These are phyloP conservation scores for Neopelma chrysocephalum DNA, from an alignment of 2,797 vertebrate genomes.

Conservation along the genomic window DNA sequence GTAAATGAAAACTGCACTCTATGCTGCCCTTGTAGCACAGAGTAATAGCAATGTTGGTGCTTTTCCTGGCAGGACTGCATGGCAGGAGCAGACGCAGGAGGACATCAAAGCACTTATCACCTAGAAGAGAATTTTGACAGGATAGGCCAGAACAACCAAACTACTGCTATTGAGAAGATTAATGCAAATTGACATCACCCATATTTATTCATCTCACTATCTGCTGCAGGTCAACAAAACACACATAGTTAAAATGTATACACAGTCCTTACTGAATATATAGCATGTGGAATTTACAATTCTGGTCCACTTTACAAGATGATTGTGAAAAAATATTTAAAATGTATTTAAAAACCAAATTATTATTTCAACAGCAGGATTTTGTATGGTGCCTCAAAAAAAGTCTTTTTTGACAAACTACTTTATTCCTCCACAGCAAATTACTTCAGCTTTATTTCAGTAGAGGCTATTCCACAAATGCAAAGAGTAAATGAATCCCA, in stretches of 20 bases:
- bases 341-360: neutral
- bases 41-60: neutral
- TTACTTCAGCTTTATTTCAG: conserved; percentile 50
- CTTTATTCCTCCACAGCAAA: conserved; percentile 15
- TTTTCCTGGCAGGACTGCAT: neutral
- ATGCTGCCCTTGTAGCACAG: neutral
- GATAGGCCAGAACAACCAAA: neutral
- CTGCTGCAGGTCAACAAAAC: neutral
- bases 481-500: conserved; percentile 66
- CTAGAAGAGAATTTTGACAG: neutral
- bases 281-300: neutral
- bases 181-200: neutral
- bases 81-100: neutral
- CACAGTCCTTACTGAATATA: neutral
- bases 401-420: neutral
- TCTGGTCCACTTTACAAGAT: neutral
- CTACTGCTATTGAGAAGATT: neutral
- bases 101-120: neutral
- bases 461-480: conserved; percentile 35
- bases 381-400: neutral
- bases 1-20: neutral
- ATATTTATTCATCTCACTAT: neutral
- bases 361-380: neutral
- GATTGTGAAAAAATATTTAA: neutral
- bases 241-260: neutral